These are phyloP conservation scores for Taeniopygia guttata DNA, from an alignment of 2,797 vertebrate species.

Conservation along the genomic window DNA sequence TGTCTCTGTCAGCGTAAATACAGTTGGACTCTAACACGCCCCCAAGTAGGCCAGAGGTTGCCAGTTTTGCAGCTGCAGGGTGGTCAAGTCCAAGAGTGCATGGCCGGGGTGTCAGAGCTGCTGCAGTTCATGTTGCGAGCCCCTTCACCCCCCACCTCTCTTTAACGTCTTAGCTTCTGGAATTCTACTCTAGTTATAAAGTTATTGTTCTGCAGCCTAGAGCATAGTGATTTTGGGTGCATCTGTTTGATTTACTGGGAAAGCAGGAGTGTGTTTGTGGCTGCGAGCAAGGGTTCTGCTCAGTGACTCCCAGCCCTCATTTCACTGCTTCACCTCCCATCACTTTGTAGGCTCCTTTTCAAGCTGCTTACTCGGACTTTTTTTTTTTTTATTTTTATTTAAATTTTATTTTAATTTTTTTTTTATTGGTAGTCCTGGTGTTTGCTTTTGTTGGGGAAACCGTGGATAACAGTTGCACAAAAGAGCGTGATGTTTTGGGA, in stretches of 20 bases:
- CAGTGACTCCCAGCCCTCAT: rapidly evolving
- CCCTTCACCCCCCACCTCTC: no score
- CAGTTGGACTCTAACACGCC: slow-evolving; percentile 46
- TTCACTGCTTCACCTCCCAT: not conserved
- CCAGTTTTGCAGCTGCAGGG: slow-evolving; percentile 14
- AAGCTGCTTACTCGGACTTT: not conserved
- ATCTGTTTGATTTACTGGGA: not conserved
- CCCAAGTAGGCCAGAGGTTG: slow-evolving; percentile 54
- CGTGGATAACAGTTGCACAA: not conserved
- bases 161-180: not conserved
- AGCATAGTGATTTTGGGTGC: not conserved
- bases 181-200: not conserved
- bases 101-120: not conserved
- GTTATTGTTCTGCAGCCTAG: not conserved
- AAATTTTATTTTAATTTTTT: not conserved
- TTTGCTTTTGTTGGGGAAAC: not conserved
- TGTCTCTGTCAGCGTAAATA: slow-evolving; percentile 67
- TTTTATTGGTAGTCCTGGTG: not conserved
- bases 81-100: not conserved
- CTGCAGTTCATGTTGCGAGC: not conserved
- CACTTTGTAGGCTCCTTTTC: not conserved
- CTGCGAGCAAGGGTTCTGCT: not conserved
- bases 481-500: not conserved
- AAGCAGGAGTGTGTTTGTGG: not conserved
- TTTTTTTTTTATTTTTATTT: not conserved